Percentiles rank a stretch among this genome's conserved stretches.
phyloP scores from a whole-genome alignment of 1,140 invertebrate species.

The Ceratina calcarata region DNA sequence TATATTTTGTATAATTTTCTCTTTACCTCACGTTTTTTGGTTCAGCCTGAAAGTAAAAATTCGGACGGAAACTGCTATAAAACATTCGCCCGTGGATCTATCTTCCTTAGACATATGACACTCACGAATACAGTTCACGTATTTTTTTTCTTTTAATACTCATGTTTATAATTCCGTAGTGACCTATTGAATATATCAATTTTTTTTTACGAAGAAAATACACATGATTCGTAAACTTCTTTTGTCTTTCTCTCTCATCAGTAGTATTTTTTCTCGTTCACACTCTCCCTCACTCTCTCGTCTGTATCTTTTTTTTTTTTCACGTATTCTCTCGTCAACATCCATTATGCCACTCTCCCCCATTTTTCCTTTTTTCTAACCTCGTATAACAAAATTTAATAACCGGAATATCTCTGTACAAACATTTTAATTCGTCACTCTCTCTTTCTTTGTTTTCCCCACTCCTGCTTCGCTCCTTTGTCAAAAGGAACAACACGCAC shows the following conservation, averaged over 20 bases:
- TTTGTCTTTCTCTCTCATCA: conserved; percentile 62
- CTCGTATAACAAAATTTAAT: conserved; percentile 80
- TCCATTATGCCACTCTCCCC: conserved; percentile 27
- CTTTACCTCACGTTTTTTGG: background rate
- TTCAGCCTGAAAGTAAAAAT: conserved; percentile 54
- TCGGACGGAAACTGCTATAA: conserved; percentile 78
- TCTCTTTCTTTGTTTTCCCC: conserved; percentile 32
- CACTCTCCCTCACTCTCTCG: conserved; percentile 53
- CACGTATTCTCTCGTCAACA: conserved; percentile 52
- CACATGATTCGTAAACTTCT: conserved; percentile 73
- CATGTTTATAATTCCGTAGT: conserved; percentile 76
- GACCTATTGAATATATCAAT: conserved; percentile 78
- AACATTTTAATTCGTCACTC: conserved; percentile 72
- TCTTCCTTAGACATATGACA: conserved; percentile 80
- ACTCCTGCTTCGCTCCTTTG: conserved; percentile 53
- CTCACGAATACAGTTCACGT: conserved; percentile 79
- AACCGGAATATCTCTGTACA: conserved; percentile 81
- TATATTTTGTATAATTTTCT: no score
- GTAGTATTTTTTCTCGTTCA: conserved; percentile 49
- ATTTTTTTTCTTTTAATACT: conserved; percentile 74
- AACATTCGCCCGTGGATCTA: conserved; percentile 80
- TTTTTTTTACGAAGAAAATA: conserved; percentile 78
- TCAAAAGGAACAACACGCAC: conserved; percentile 76
- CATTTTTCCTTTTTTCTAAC: conserved; percentile 25
- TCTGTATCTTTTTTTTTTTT: conserved; percentile 39